Evolutionary conservation across 2,797 vertebrate species (phyloP).

Genomic region (Tapirus indicus): DNA sequence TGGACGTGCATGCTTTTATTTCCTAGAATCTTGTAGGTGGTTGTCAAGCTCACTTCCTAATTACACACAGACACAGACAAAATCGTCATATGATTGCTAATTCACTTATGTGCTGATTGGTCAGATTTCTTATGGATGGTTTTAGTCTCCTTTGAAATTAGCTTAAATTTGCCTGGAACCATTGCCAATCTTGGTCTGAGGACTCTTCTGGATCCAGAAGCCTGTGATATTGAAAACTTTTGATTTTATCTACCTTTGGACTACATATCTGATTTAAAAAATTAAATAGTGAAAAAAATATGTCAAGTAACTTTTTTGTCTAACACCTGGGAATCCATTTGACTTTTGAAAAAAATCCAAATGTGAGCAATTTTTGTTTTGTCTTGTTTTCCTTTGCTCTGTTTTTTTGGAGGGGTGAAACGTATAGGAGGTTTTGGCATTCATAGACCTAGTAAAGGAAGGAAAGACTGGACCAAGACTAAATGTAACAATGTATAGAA

Average conservation of each 20-base stretch:
- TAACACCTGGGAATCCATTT: background rate
- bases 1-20: background rate
- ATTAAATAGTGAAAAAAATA: background rate
- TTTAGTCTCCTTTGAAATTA: background rate
- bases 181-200: background rate
- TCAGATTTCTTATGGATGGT: background rate
- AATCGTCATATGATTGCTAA: background rate
- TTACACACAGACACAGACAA: background rate
- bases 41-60: background rate
- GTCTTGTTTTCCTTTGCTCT: background rate
- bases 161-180: background rate
- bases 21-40: background rate
- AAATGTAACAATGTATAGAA: background rate
- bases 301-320: background rate
- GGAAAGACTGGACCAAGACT: background rate
- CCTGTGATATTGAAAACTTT: background rate
- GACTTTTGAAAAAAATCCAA: background rate
- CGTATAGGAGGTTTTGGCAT: background rate
- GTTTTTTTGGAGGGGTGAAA: background rate
- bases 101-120: background rate
- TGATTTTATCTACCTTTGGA: background rate
- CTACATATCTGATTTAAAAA: background rate
- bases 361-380: background rate
- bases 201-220: background rate
- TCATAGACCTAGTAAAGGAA: background rate